Percentiles rank a stretch among this genome's conserved stretches.
Conservation (phyloP, 2,888 invertebrate species). For the Phymatocera aterrima region DNA sequence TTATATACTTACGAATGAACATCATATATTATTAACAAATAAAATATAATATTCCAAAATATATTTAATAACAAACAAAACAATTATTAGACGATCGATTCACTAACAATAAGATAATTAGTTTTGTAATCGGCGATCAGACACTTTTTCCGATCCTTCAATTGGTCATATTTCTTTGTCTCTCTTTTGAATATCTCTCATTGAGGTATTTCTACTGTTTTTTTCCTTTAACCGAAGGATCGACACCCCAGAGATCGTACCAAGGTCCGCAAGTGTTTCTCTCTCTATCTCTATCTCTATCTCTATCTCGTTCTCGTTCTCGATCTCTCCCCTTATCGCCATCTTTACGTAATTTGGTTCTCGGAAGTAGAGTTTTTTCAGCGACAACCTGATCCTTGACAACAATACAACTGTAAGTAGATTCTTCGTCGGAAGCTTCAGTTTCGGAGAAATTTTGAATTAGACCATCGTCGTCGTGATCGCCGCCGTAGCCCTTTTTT, state of each 20-base stretch:
- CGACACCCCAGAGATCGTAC: constrained; percentile 92
- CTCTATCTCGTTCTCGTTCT: constrained; percentile 69
- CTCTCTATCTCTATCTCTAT: constrained; percentile 71
- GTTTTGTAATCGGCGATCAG: too few species aligned
- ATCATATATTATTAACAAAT: background rate
- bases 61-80: constrained; percentile 1
- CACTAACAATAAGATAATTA: too few species aligned
- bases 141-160: too few species aligned
- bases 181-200: too few species aligned
- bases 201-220: constrained; percentile 59
- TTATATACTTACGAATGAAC: too few species aligned
- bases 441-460: constrained; percentile 70
- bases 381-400: constrained; percentile 83
- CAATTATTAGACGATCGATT: constrained; percentile 1
- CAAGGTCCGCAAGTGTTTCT: constrained; percentile 89
- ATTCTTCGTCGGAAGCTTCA: constrained; percentile 73
- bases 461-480: constrained; percentile 67
- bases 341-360: constrained; percentile 82
- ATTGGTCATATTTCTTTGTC: too few species aligned
- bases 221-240: constrained; percentile 81
- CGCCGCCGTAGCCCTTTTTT: constrained; percentile 65
- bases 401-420: constrained; percentile 83
- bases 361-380: constrained; percentile 78
- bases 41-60: too few species aligned
- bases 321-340: constrained; percentile 69